Percentiles rank a stretch among this genome's conserved stretches.
Conservation (phyloP, 1,140 invertebrate genomes). For the Cotesia typhae region DNA sequence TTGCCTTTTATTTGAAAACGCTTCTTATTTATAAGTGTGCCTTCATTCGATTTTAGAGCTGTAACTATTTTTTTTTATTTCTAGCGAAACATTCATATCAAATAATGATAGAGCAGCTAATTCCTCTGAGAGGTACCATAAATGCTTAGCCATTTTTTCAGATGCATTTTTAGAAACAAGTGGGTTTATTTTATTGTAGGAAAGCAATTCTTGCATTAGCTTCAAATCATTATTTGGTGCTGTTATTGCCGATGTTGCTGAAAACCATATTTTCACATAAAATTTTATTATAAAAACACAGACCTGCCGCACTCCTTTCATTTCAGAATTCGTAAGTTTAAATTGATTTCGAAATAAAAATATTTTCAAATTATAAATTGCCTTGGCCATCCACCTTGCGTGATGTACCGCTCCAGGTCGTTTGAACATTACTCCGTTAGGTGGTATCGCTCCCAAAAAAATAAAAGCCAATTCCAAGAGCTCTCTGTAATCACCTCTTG, state of each 20-base stretch:
- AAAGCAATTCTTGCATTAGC: slow-evolving; percentile 31
- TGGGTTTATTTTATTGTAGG: slow-evolving; percentile 26
- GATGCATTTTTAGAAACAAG: slow-evolving; percentile 15
- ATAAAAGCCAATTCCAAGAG: slow-evolving; percentile 40
- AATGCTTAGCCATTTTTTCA: slow-evolving; percentile 28
- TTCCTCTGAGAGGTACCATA: slow-evolving; percentile 35
- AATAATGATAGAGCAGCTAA: slow-evolving; percentile 13
- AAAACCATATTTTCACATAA: slow-evolving; percentile 43
- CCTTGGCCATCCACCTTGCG: slow-evolving; percentile 40
- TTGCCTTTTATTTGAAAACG: background rate
- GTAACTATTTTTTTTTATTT: background rate
- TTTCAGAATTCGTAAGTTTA: slow-evolving; percentile 38
- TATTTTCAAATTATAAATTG: slow-evolving; percentile 37
- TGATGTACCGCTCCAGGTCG: slow-evolving; percentile 41
- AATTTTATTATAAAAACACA: slow-evolving; percentile 39
- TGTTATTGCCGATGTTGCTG: slow-evolving; percentile 13
- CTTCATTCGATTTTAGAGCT: background rate
- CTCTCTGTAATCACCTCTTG: slow-evolving; percentile 42
- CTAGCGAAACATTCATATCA: background rate
- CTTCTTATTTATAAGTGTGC: background rate
- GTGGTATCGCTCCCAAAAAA: slow-evolving; percentile 38
- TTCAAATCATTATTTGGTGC: slow-evolving; percentile 39
- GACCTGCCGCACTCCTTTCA: slow-evolving; percentile 34
- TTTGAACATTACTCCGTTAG: slow-evolving; percentile 31
- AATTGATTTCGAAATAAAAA: slow-evolving; percentile 45